Base-by-base conservation (phyloP, 2,888 invertebrate species). In the Meloe dianella region DNA sequence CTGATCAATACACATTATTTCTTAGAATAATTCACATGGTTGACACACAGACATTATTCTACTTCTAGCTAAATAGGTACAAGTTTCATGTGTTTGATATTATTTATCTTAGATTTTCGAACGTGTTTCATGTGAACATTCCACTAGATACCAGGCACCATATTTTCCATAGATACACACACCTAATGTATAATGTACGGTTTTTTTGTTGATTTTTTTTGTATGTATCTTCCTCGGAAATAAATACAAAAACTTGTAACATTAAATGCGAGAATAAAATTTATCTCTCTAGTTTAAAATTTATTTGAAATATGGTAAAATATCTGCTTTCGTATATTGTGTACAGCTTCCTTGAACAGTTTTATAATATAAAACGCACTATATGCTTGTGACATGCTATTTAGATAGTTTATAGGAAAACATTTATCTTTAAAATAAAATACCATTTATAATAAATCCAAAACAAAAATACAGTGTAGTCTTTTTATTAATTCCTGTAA, bases 41-140 rank as follows among this genome's bases (percentile, higher is more conserved):
- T 77, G 75, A 74, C 77, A 74, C 74, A 79, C 79, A 78, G 80
- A 79, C 77, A 80, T 81, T 81, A 81, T 79, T n/a, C n/a, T n/a
- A n/a, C 77, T 78, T 79, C 81, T 82, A 82, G 82, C 82, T 74
- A 78, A 78, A n/a, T n/a, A n/a, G n/a, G 74, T 78, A 77, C 80
- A 77, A 80, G 79, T 76, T 79, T 78, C 77, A 77, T 77, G 76
- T 78, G 77, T 47, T 74, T 71, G 4, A 71, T 77, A 77, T 76
- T 77, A 78, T 81, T 81, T 80, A 81, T 75, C 76, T 71, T 69
- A 71, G 68, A 70, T 74, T 78, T 78, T 74, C 73, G 74, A 75
- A 74, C 73, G 74, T 76, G 74, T 73, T 72, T 70, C 68, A 67
- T 72, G 65, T 70, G 47, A 20, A 47, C 47, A 47, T 47, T 47